These are phyloP conservation scores for Vulpes ferrilata DNA, from an alignment of 2,113 vertebrate species.

Conservation along the genomic window DNA sequence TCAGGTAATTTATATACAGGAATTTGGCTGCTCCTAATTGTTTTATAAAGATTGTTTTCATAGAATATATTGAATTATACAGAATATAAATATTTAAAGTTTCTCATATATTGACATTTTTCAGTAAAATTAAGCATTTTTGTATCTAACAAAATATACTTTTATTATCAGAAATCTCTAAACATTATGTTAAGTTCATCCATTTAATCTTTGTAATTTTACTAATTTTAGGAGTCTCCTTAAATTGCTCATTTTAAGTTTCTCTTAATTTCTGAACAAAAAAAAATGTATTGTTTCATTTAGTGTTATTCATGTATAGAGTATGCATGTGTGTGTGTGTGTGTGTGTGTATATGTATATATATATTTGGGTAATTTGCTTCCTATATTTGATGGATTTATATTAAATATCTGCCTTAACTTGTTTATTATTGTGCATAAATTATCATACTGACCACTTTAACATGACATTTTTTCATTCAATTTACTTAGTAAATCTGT, in stretches of 20 bases:
- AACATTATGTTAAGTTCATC: not conserved
- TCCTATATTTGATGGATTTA: not conserved
- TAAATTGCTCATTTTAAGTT: not conserved
- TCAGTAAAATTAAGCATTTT: not conserved
- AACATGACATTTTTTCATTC: not conserved
- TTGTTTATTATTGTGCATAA: not conserved
- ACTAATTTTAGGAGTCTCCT: not conserved
- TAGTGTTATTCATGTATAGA: not conserved
- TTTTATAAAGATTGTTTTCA: not conserved
- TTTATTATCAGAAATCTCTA: not conserved
- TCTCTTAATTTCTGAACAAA: not conserved
- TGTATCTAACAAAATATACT: not conserved
- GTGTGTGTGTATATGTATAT: rapidly evolving
- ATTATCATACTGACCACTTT: not conserved
- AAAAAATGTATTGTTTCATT: not conserved
- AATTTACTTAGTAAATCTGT: not conserved
- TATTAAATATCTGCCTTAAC: not conserved
- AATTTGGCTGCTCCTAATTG: not conserved
- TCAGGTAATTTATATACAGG: not conserved
- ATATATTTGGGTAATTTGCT: not conserved
- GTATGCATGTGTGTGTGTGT: not conserved
- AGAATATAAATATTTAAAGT: not conserved
- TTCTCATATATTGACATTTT: not conserved
- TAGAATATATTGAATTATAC: not conserved
- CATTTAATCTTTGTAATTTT: not conserved